phyloP scores from a whole-genome alignment of 2,113 vertebrate species.

The Silurus meridionalis region DNA sequence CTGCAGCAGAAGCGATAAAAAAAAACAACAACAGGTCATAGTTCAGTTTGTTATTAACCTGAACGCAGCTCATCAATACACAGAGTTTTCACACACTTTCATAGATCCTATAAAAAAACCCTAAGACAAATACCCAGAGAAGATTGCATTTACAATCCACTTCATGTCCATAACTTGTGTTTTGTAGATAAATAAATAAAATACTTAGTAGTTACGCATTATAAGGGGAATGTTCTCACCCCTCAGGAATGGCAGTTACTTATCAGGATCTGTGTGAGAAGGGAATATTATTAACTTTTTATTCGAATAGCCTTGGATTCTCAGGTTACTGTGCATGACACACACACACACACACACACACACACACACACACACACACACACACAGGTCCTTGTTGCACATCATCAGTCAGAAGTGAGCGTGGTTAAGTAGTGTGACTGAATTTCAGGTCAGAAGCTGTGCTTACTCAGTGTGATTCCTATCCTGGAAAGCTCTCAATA shows the following conservation, averaged over 20 bases:
- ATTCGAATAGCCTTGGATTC: slow-evolving; percentile 49
- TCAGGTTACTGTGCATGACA: slow-evolving; percentile 70
- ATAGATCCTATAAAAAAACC: not conserved
- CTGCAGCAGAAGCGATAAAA: not conserved
- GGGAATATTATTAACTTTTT: not conserved
- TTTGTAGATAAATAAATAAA: too few relatives aligned
- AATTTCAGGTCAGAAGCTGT: not conserved
- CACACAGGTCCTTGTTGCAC: slow-evolving; percentile 59
- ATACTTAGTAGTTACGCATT: not conserved
- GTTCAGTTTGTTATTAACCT: not conserved
- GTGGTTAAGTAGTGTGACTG: slow-evolving; percentile 58
- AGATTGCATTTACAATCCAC: not conserved
- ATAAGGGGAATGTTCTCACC: not conserved
- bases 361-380: slow-evolving; percentile 58
- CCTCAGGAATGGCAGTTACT: not conserved
- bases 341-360: slow-evolving; percentile 58
- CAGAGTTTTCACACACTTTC: not conserved
- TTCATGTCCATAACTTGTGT: not conserved
- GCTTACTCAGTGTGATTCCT: slow-evolving; percentile 46
- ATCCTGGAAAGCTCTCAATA: not conserved
- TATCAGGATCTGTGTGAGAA: not conserved
- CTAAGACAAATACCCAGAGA: not conserved
- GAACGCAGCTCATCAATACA: not conserved
- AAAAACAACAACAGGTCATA: not conserved
- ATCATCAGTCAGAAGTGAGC: slow-evolving; percentile 67